A percentile compares a stretch with the other conserved stretches of the same genome.
phyloP scores from a whole-genome alignment of 1,140 invertebrate species.

The Drosophila sucinea region DNA sequence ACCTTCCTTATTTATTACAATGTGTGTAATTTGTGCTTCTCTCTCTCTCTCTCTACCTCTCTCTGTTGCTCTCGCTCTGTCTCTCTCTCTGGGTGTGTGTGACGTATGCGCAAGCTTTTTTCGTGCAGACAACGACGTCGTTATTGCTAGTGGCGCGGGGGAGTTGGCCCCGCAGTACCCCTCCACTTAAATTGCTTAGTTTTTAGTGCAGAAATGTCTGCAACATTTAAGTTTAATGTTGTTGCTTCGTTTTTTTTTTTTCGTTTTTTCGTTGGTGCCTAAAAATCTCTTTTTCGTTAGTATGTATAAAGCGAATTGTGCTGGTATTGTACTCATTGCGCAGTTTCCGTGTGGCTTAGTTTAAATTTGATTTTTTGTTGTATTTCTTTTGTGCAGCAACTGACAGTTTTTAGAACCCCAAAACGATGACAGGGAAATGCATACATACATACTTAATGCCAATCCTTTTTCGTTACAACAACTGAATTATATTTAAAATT shows the following conservation, averaged over 20 bases:
- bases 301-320: not conserved
- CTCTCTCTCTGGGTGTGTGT: slow-evolving; percentile 31
- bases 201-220: slow-evolving; percentile 78
- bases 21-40: slow-evolving; percentile 64
- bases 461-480: not conserved
- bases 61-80: slow-evolving; percentile 21
- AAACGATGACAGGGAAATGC: not conserved
- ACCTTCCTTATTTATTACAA: slow-evolving; percentile 83
- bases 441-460: not conserved
- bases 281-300: slow-evolving; percentile 27
- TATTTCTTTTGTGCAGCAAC: slow-evolving; percentile 27
- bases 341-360: slow-evolving; percentile 64
- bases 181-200: slow-evolving; percentile 70
- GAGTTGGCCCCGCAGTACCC: slow-evolving; percentile 13
- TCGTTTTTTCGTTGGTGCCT: slow-evolving; percentile 33
- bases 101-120: slow-evolving; percentile 38
- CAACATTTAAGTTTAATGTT: slow-evolving; percentile 71
- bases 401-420: slow-evolving; percentile 22
- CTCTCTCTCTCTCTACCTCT: slow-evolving; percentile 34
- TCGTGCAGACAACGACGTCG: slow-evolving; percentile 39
- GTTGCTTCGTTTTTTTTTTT: slow-evolving; percentile 49
- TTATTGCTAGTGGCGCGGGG: slow-evolving; percentile 21
- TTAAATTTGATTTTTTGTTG: slow-evolving; percentile 49
- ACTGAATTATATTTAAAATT: not conserved
- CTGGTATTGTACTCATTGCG: slow-evolving; percentile 54